These are phyloP conservation scores for Psephotus haematonotus DNA, from an alignment of 2,113 vertebrate genomes.

Conservation along the genomic window DNA sequence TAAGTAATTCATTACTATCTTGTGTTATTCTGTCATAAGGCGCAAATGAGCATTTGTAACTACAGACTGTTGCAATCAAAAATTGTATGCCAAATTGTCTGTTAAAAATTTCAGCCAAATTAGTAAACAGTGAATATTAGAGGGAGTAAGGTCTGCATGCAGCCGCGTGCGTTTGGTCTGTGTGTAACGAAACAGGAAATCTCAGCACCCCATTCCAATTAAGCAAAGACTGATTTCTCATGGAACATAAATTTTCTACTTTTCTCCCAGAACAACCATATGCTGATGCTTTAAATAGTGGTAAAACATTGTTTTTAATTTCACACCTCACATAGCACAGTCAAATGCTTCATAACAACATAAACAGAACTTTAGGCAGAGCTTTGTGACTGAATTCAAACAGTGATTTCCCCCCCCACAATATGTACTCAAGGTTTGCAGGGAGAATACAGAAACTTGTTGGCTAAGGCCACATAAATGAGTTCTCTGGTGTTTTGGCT, in stretches of 20 bases:
- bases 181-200: conserved; percentile 56
- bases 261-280: conserved; percentile 36
- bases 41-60: not conserved
- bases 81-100: conserved; percentile 10
- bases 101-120: conserved; percentile 51
- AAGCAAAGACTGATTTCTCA: conserved; percentile 22
- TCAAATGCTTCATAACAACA: conserved; percentile 66
- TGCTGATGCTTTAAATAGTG: conserved; percentile 30
- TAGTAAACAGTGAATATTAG: conserved; percentile 17
- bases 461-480: conserved; percentile 84
- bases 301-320: conserved; percentile 72
- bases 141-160: conserved; percentile 20
- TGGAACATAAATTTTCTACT: conserved; percentile 30
- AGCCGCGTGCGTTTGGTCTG: not conserved
- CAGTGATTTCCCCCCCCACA: not conserved
- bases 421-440: not conserved
- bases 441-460: conserved; percentile 57
- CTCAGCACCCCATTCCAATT: conserved; percentile 5
- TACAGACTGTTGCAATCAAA: not conserved
- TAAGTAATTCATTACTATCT: not conserved
- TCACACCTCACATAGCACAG: conserved; percentile 74
- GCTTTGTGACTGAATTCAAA: conserved; percentile 48
- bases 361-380: conserved; percentile 70
- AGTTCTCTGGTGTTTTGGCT: conserved; percentile 67
- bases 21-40: not conserved